Percentiles rank a stretch among this genome's conserved stretches.
Evolutionary conservation across 2,888 invertebrate genomes (phyloP).

Genomic region (Chesias legatella): DNA sequence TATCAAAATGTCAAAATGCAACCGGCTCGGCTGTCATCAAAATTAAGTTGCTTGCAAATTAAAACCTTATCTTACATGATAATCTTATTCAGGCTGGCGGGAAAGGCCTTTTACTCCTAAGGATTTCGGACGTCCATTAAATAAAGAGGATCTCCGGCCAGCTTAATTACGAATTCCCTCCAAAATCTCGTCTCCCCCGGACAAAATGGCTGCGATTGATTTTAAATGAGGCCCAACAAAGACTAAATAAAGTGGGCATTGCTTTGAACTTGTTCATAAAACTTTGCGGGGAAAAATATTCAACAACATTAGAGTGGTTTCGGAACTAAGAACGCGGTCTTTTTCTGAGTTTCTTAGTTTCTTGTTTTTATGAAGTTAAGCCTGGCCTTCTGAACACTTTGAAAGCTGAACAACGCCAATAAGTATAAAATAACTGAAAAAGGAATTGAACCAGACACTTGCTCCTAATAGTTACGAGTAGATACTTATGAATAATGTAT

Average conservation of each 20-base stretch:
- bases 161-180: slow-evolving; percentile 78
- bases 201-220: slow-evolving; percentile 72
- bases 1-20: not conserved
- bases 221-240: slow-evolving; percentile 74
- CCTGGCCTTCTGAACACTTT: too few species aligned
- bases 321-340: too few species aligned
- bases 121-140: slow-evolving; percentile 71
- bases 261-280: slow-evolving; percentile 54
- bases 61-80: slow-evolving; percentile 49
- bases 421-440: too few species aligned
- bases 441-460: too few species aligned
- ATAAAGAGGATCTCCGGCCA: slow-evolving; percentile 64
- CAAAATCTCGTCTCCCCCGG: slow-evolving; percentile 67
- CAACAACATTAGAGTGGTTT: slow-evolving; percentile 12
- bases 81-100: slow-evolving; percentile 57
- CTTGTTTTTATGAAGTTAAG: too few species aligned
- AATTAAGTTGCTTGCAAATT: slow-evolving; percentile 44
- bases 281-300: slow-evolving; percentile 52
- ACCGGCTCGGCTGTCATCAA: slow-evolving; percentile 19
- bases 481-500: too few species aligned
- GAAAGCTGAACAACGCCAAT: too few species aligned
- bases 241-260: slow-evolving; percentile 46
- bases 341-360: too few species aligned
- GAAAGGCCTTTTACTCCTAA: slow-evolving; percentile 62
- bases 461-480: too few species aligned